Evolutionary conservation across 2,797 vertebrate species (phyloP).

Genomic region (Rhabdophis nuchalis): DNA sequence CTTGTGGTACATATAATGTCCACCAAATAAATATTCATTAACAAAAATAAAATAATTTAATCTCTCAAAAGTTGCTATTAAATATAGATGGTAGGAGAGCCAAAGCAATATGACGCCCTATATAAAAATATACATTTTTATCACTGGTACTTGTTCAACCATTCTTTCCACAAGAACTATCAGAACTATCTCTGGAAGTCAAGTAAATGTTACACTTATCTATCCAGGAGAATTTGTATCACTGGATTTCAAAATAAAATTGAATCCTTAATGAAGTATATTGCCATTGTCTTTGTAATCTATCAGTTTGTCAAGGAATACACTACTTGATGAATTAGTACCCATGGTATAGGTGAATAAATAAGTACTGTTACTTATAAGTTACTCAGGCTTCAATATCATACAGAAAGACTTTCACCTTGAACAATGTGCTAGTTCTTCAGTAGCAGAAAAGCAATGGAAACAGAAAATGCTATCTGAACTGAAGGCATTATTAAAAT

Average conservation of each 20-base stretch:
- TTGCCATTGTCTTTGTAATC: conserved; percentile 22
- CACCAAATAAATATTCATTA: neutral
- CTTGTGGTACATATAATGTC: neutral
- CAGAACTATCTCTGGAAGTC: neutral
- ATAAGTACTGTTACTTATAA: conserved; percentile 27
- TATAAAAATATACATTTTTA: conserved; percentile 1
- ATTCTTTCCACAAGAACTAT: neutral
- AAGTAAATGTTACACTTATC: neutral
- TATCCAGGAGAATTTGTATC: neutral
- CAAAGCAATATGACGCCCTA: conserved; percentile 8
- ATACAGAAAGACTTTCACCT: conserved; percentile 33
- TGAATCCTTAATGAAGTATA: neutral
- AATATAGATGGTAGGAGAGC: neutral
- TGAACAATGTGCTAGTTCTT: conserved; percentile 32
- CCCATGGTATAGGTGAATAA: conserved; percentile 19
- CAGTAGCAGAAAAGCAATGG: conserved; percentile 39
- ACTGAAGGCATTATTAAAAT: conserved; percentile 39
- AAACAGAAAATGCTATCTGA: conserved; percentile 42
- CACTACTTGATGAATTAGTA: conserved; percentile 3
- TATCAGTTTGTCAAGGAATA: neutral
- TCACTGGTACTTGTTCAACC: conserved; percentile 29
- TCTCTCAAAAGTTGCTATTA: neutral
- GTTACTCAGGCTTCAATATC: conserved; percentile 12
- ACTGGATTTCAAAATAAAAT: conserved; percentile 40
- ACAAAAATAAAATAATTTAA: neutral